Evolutionary conservation across 2,113 vertebrate genomes (phyloP).

Genomic region (Manacus vitellinus): DNA sequence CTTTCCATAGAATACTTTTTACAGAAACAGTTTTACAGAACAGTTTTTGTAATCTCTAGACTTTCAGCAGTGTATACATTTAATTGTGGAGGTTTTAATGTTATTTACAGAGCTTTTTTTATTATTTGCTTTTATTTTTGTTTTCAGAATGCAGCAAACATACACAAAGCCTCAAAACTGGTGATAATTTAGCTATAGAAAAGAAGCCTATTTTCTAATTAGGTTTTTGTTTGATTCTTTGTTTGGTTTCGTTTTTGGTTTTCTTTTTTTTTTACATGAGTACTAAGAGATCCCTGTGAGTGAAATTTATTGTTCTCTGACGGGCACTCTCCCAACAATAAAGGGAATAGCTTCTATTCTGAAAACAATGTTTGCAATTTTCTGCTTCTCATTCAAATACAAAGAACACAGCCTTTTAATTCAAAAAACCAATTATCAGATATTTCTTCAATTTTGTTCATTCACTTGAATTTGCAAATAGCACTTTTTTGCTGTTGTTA

Average conservation of each 20-base stretch:
- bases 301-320: background rate
- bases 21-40: background rate
- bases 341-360: slow-evolving; percentile 12
- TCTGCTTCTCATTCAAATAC: slow-evolving; percentile 18
- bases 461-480: background rate
- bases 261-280: background rate
- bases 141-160: background rate
- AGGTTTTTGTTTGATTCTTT: background rate
- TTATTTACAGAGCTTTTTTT: background rate
- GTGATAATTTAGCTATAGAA: background rate
- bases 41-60: background rate
- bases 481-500: background rate
- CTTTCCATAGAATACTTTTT: background rate
- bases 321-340: background rate
- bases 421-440: slow-evolving; percentile 9
- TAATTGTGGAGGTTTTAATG: background rate
- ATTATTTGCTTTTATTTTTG: background rate
- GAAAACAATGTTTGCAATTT: slow-evolving; percentile 40
- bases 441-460: slow-evolving; percentile 21
- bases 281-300: background rate
- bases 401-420: slow-evolving; percentile 23
- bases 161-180: background rate
- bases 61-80: background rate
- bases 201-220: background rate
- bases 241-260: background rate